A percentile compares a stretch with the other conserved stretches of the same genome.
Evolutionary conservation across 2,888 invertebrate species (phyloP).

Genomic region (Epinotia bilunana): DNA sequence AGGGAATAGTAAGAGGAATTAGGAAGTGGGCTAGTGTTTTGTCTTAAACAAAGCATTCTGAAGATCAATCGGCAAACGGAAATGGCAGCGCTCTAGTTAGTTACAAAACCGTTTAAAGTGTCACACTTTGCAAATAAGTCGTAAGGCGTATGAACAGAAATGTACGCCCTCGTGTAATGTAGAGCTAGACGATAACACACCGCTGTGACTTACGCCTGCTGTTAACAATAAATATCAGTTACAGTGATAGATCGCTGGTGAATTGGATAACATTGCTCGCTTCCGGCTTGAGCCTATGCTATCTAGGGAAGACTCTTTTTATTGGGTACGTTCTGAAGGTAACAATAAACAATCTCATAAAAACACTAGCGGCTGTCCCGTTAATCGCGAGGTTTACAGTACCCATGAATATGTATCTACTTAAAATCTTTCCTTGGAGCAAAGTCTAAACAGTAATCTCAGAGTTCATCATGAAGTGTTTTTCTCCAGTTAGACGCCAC

Average conservation of each 20-base stretch:
- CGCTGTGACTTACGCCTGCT: conserved; percentile 47
- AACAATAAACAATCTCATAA: background rate
- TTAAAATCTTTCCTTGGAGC: no score
- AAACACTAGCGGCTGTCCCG: background rate
- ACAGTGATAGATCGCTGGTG: conserved; percentile 61
- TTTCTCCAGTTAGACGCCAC: no score
- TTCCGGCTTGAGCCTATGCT: conserved; percentile 53
- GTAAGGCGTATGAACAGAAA: conserved; percentile 23
- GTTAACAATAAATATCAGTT: conserved; percentile 65
- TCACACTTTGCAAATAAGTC: conserved; percentile 21
- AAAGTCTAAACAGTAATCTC: no score
- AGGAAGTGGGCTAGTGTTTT: conserved; percentile 25
- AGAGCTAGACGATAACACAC: conserved; percentile 23
- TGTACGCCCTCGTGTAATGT: conserved; percentile 26
- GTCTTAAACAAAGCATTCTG: conserved; percentile 30
- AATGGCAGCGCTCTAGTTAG: conserved; percentile 18
- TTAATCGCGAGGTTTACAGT: no score
- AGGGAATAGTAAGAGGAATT: conserved; percentile 34
- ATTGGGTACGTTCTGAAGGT: background rate
- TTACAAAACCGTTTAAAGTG: conserved; percentile 26
- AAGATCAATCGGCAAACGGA: conserved; percentile 16
- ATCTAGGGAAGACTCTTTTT: conserved; percentile 15
- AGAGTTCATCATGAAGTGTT: no score
- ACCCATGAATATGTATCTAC: no score
- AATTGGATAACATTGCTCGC: conserved; percentile 61